Conservation (phyloP, 2,888 invertebrate genomes). For the Campoletis raptor region DNA sequence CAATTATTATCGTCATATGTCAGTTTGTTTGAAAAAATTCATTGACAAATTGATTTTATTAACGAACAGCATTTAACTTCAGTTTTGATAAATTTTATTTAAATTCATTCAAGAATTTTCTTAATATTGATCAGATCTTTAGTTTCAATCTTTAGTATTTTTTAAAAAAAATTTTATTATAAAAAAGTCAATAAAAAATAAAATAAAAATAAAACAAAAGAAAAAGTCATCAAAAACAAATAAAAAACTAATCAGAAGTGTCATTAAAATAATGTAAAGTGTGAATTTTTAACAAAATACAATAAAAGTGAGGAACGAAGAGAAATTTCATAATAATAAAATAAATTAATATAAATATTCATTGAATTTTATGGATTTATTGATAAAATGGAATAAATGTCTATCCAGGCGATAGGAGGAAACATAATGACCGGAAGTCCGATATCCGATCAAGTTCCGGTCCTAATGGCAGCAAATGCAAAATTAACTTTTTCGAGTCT, state of each 20-base stretch:
- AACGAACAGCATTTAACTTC: not conserved
- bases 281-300: too few relatives aligned
- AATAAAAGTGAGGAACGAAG: too few relatives aligned
- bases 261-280: too few relatives aligned
- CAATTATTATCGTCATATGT: not conserved
- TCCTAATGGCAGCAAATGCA: constrained; percentile 92
- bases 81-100: too few relatives aligned
- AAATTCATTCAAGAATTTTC: not conserved
- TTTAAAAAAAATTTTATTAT: too few relatives aligned
- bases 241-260: too few relatives aligned
- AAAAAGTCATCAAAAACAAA: too few relatives aligned
- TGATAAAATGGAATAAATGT: constrained; percentile 4
- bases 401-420: constrained; percentile 91
- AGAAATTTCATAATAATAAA: not conserved
- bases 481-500: constrained; percentile 88
- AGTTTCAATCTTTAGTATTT: not conserved
- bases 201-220: too few relatives aligned
- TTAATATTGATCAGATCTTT: not conserved
- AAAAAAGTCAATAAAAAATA: too few relatives aligned
- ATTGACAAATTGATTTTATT: not conserved
- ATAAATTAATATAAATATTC: not conserved
- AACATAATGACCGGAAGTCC: constrained; percentile 98
- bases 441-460: constrained; percentile 97
- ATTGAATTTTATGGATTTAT: constrained; percentile 10
- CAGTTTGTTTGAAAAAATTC: not conserved